Evolutionary conservation across 1,140 invertebrate species (phyloP).

Genomic region (Drosophila burlai): DNA sequence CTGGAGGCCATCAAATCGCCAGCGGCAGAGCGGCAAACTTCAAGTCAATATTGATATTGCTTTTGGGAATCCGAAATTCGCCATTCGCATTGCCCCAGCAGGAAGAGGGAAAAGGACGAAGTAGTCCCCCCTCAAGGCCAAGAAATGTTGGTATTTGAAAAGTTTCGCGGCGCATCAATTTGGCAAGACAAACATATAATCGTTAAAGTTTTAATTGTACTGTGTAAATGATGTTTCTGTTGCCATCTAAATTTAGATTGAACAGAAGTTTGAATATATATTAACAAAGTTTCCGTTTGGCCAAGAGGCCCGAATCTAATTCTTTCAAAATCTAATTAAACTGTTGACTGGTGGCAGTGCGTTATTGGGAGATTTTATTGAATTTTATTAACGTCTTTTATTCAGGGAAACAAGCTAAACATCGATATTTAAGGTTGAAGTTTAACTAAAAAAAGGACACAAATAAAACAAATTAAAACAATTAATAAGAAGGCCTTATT

Average conservation of each 20-base stretch:
- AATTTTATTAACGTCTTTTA: neutral
- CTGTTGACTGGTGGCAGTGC: neutral
- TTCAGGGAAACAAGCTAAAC: neutral
- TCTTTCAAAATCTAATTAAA: constrained; percentile 31
- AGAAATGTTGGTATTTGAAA: constrained; percentile 51
- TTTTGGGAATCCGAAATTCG: constrained; percentile 53
- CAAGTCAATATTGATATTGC: constrained; percentile 65
- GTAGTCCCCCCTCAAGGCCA: constrained; percentile 1
- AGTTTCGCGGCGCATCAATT: constrained; percentile 58
- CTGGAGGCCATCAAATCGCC: constrained; percentile 20
- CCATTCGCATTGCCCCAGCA: neutral
- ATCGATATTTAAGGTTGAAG: neutral
- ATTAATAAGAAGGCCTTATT: neutral
- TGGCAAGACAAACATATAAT: constrained; percentile 64
- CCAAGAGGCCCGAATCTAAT: constrained; percentile 14
- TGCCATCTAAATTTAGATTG: constrained; percentile 43
- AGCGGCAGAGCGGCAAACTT: constrained; percentile 15
- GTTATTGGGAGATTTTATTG: neutral
- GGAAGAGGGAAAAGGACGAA: neutral
- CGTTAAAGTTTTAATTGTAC: constrained; percentile 76
- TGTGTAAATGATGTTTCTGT: constrained; percentile 39
- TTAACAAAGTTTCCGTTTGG: constrained; percentile 26
- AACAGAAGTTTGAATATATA: constrained; percentile 32
- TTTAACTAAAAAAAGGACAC: too few species aligned
- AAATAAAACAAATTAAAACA: neutral